A percentile compares a stretch with the other conserved stretches of the same genome.
These are phyloP conservation scores for Nannobrachium achirus DNA, from an alignment of 2,113 vertebrate genomes.

Conservation along the genomic window DNA sequence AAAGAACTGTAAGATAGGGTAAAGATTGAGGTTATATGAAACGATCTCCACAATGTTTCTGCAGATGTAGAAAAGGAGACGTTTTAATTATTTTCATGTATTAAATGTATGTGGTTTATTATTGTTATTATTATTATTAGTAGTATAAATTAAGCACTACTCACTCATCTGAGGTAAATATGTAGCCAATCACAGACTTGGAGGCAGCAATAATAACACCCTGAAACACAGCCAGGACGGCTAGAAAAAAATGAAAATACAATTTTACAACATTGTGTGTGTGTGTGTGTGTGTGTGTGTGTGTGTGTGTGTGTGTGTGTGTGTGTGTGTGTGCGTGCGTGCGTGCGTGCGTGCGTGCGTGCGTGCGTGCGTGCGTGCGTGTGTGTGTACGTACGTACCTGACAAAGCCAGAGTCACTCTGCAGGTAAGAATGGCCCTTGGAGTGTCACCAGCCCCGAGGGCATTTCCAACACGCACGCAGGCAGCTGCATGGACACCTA, in stretches of 20 bases:
- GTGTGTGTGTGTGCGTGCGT: not conserved
- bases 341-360: not conserved
- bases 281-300: constrained; percentile 8
- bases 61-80: constrained; percentile 7
- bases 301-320: not conserved
- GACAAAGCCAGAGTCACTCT: constrained; percentile 79
- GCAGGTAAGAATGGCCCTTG: constrained; percentile 79
- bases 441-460: constrained; percentile 82
- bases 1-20: constrained; percentile 73
- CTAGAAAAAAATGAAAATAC: constrained; percentile 62
- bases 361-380: not conserved
- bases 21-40: constrained; percentile 62
- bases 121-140: not conserved
- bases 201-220: constrained; percentile 64
- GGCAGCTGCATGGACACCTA: constrained; percentile 83
- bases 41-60: constrained; percentile 72
- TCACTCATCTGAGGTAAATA: constrained; percentile 88
- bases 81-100: too few species aligned
- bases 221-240: constrained; percentile 76
- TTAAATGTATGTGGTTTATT: not conserved
- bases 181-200: constrained; percentile 79
- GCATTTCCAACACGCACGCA: constrained; percentile 89
- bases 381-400: constrained; percentile 61
- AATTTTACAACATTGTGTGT: not conserved
- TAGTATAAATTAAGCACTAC: constrained; percentile 46